A percentile compares a stretch with the other conserved stretches of the same genome.
phyloP scores from a whole-genome alignment of 2,113 vertebrate genomes.

The Bubo bubo region DNA sequence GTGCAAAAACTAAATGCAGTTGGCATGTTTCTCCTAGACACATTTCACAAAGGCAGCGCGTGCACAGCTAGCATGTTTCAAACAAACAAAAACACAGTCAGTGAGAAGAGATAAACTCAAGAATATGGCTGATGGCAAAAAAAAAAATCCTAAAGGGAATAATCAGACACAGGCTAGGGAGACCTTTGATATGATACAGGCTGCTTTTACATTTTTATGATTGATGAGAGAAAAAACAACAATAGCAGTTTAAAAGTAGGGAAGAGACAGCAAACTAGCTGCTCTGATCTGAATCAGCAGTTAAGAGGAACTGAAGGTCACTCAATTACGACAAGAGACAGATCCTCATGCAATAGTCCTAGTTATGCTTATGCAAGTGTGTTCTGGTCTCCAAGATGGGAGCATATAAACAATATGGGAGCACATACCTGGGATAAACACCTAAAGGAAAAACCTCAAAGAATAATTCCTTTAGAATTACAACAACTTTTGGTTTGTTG shows the following conservation, averaged over 20 bases:
- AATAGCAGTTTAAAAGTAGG: background rate
- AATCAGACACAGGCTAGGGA: background rate
- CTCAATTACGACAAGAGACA: background rate
- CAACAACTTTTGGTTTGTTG: background rate
- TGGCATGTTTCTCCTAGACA: background rate
- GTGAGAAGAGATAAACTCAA: background rate
- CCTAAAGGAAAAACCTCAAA: background rate
- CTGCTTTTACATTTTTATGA: background rate
- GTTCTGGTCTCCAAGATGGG: background rate
- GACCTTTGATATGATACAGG: background rate
- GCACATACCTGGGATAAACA: background rate
- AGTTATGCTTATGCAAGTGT: background rate
- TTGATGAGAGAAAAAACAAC: background rate
- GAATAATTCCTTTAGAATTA: background rate
- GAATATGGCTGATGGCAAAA: background rate
- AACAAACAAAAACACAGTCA: background rate
- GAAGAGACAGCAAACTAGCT: background rate
- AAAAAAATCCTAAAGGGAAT: background rate
- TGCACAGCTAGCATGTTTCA: background rate
- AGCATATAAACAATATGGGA: background rate
- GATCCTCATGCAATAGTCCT: background rate
- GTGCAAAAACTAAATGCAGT: background rate
- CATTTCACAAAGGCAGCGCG: background rate
- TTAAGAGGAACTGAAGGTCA: background rate
- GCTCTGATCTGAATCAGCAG: background rate